Evolutionary conservation across 2,113 vertebrate species (phyloP).

Genomic region (Calonectris borealis): DNA sequence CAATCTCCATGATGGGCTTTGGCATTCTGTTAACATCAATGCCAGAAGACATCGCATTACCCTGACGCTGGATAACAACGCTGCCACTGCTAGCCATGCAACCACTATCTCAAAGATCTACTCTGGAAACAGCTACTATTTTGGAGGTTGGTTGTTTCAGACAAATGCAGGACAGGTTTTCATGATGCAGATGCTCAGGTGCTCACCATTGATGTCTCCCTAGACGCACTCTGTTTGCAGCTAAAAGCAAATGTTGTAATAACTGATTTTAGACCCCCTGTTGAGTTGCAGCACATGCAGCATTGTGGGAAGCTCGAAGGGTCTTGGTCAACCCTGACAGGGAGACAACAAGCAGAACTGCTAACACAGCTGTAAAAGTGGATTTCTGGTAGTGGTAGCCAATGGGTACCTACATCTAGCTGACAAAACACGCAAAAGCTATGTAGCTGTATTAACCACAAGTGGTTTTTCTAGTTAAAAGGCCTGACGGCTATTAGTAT

Average conservation of each 20-base stretch:
- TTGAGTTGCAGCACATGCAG: neutral
- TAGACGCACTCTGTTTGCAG: neutral
- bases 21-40: slow-evolving; percentile 88
- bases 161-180: neutral
- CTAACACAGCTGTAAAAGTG: neutral
- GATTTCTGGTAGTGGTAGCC: neutral
- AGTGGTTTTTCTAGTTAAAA: neutral
- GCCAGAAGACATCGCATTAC: slow-evolving; percentile 83
- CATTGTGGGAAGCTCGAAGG: neutral
- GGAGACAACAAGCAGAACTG: neutral
- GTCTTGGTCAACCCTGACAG: neutral
- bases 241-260: neutral
- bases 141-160: slow-evolving; percentile 83
- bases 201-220: neutral
- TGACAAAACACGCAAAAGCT: neutral
- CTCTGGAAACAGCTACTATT: slow-evolving; percentile 83
- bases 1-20: slow-evolving; percentile 88
- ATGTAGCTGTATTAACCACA: neutral
- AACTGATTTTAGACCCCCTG: neutral
- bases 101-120: slow-evolving; percentile 77
- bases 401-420: neutral
- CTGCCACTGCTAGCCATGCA: slow-evolving; percentile 78
- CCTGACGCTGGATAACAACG: slow-evolving; percentile 84
- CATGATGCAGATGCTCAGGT: neutral
- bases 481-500: neutral